phyloP scores from a whole-genome alignment of 2,113 vertebrate species.

The Oreochromis niloticus region DNA sequence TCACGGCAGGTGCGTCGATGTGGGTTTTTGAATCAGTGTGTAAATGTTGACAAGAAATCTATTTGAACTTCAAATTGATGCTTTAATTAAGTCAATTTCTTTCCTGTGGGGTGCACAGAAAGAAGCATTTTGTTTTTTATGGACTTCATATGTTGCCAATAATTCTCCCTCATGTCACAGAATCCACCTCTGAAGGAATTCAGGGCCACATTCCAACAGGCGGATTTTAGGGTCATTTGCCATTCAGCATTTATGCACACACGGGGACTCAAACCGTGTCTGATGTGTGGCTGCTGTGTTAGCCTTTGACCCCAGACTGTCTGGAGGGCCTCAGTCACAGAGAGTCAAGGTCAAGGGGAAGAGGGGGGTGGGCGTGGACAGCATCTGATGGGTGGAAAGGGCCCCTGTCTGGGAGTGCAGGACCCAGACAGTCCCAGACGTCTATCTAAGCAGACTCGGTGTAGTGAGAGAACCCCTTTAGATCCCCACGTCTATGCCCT shows the following conservation, averaged over 20 bases:
- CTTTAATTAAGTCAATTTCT: neutral
- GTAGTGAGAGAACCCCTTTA: constrained; percentile 42
- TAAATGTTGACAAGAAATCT: neutral
- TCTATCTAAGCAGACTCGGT: constrained; percentile 47
- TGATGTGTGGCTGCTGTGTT: constrained; percentile 71
- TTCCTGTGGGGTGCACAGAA: neutral
- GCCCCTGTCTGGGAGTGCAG: constrained; percentile 62
- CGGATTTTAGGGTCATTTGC: constrained; percentile 51
- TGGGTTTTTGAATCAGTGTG: neutral
- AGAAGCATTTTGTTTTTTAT: neutral
- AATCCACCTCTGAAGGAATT: constrained; percentile 55
- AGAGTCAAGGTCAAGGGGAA: constrained; percentile 68
- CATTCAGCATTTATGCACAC: constrained; percentile 61
- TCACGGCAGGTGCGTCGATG: neutral
- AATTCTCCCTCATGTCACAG: neutral
- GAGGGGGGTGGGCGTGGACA: neutral
- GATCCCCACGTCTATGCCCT: constrained; percentile 12
- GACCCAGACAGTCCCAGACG: constrained; percentile 71
- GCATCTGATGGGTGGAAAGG: constrained; percentile 49
- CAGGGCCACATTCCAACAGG: constrained; percentile 62
- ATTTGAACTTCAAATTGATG: neutral
- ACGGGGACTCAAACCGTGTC: constrained; percentile 58
- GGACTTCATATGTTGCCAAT: neutral
- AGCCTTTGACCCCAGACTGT: constrained; percentile 71
- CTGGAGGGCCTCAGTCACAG: constrained; percentile 61